Conservation (phyloP, 2,113 vertebrate genomes). For the Fregetta grallaria region DNA sequence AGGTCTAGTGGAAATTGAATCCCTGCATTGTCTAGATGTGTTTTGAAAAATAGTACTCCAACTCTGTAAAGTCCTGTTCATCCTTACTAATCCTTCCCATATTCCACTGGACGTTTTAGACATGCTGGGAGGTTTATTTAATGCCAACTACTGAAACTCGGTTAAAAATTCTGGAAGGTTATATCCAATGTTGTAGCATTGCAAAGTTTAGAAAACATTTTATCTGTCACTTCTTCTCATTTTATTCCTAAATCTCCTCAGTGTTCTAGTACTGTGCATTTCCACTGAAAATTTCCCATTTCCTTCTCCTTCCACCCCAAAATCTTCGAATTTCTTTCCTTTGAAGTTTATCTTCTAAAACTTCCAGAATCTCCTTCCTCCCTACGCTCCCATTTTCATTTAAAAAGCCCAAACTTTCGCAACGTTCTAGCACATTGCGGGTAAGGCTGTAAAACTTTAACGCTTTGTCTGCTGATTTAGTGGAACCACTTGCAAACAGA, state of each 20-base stretch:
- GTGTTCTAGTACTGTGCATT: not conserved
- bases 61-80: not conserved
- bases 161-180: not conserved
- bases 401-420: not conserved
- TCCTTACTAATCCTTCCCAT: not conserved
- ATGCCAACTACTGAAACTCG: not conserved
- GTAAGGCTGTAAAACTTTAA: not conserved
- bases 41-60: not conserved
- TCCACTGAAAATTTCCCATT: not conserved
- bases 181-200: not conserved
- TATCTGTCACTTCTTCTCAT: not conserved
- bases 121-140: not conserved
- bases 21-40: not conserved
- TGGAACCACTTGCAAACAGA: not conserved
- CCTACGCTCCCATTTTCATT: not conserved
- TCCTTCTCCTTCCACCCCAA: not conserved
- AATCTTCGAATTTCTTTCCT: not conserved
- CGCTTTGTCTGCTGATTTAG: not conserved
- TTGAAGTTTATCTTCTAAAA: not conserved
- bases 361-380: not conserved
- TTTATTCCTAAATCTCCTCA: not conserved
- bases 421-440: fast-evolving
- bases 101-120: not conserved
- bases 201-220: not conserved
- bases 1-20: not conserved